phyloP scores from a whole-genome alignment of 2,113 vertebrate genomes.

The Heptranchias perlo region DNA sequence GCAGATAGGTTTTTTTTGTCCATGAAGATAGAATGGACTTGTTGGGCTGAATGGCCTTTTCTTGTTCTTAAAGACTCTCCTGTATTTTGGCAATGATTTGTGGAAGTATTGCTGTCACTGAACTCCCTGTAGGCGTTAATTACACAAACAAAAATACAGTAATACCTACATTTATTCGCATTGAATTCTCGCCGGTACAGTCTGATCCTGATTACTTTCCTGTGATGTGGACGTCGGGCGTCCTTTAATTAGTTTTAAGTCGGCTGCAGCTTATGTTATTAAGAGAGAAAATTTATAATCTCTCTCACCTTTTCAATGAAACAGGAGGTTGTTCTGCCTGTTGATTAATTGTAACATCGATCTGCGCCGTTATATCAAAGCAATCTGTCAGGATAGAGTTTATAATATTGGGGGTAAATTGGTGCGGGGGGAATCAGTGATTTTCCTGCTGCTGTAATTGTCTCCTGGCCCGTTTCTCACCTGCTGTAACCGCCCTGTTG shows the following conservation, averaged over 20 bases:
- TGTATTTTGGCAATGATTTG: not conserved
- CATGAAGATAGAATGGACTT: not conserved
- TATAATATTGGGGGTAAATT: not conserved
- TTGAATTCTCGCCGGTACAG: not conserved
- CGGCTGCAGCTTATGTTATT: not conserved
- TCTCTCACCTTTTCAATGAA: not conserved
- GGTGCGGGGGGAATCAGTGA: too few relatives aligned
- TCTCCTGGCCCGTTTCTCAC: too few relatives aligned
- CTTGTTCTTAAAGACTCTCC: not conserved
- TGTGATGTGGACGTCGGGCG: not conserved
- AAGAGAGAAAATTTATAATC: not conserved
- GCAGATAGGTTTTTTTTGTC: too few relatives aligned
- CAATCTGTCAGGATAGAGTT: not conserved
- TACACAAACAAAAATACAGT: not conserved
- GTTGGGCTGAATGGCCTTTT: not conserved
- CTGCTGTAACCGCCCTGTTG: too few relatives aligned
- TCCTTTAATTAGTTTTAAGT: constrained; percentile 3
- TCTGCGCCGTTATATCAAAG: not conserved
- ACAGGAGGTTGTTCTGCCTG: not conserved
- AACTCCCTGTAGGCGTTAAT: not conserved
- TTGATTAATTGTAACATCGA: not conserved
- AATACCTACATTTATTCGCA: not conserved
- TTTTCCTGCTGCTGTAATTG: too few relatives aligned
- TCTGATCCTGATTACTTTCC: not conserved
- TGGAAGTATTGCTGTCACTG: not conserved